Evolutionary conservation across 2,888 invertebrate genomes (phyloP).

Genomic region (Pilophorus perplexus): DNA sequence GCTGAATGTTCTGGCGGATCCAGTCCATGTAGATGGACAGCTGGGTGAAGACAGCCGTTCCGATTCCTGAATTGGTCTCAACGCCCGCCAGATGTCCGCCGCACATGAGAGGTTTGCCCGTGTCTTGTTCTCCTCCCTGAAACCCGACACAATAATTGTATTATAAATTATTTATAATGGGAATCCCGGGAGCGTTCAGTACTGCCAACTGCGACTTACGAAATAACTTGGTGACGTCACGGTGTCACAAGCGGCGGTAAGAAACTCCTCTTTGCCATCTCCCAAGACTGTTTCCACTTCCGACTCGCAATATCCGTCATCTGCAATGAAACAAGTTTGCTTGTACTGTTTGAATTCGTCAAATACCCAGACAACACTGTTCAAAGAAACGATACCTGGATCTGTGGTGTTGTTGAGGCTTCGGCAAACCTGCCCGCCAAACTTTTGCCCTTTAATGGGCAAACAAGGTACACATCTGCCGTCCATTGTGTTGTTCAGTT

Average conservation of each 20-base stretch:
- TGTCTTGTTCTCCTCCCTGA: slow-evolving; percentile 43
- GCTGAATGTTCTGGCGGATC: slow-evolving; percentile 60
- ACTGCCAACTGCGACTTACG: too few relatives aligned
- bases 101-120: slow-evolving; percentile 47
- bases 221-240: slow-evolving; percentile 41
- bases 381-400: slow-evolving; percentile 8
- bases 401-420: slow-evolving; percentile 40
- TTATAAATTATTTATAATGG: too few relatives aligned
- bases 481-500: slow-evolving; percentile 41
- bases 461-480: slow-evolving; percentile 41
- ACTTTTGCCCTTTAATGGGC: slow-evolving; percentile 43
- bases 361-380: background rate
- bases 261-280: slow-evolving; percentile 43
- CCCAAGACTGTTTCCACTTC: slow-evolving; percentile 44
- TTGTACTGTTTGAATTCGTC: background rate
- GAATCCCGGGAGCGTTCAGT: too few relatives aligned
- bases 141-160: too few relatives aligned
- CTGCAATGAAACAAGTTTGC: background rate
- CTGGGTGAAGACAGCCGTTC: slow-evolving; percentile 67
- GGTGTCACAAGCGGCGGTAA: slow-evolving; percentile 43
- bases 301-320: slow-evolving; percentile 40
- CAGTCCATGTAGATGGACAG: slow-evolving; percentile 68
- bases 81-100: slow-evolving; percentile 48
- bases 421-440: slow-evolving; percentile 42
- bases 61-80: slow-evolving; percentile 48